Evolutionary conservation across 1,140 invertebrate genomes (phyloP), one percentile per base, ranked within the genome.

Genomic region (Drosophila erecta): DNA sequence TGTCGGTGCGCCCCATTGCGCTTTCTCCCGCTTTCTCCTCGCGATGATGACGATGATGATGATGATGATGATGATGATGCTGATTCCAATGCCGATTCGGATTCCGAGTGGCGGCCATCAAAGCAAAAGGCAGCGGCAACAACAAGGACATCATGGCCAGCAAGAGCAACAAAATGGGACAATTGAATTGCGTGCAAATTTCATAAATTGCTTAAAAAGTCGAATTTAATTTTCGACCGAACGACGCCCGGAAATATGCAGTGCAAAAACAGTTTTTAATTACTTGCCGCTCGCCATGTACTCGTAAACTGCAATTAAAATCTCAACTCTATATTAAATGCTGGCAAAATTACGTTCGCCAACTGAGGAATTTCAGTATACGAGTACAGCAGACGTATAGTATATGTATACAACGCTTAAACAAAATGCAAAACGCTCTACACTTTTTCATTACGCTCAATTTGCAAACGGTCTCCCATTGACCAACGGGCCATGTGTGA

Each of bases 161-260:
- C 50, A 41, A 65, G 24, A 55, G 61, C 64, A 73, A 59, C 72
- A 76, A 76, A 76, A 78, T 66, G 64, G 24, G 35, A 70, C 51
- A 85, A 86, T 86, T 86, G 81, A 86, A 86, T 86, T 75, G 81
- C 50, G 74, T 86, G 81, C 74, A 81, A 87, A 86, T 86, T 87
- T 86, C 64, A 81, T 87, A 85, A 85, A 86, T 81, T 86, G 81
- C 64, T 85, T 51, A 55, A 78, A 85, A 86, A 86, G 69, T 86
- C 69, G 64, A 81, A 74, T 78, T 85, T 80, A 70, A 81, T 86
- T 85, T 78, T 65, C 60, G 44, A 50, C 44, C 35, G 40, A 49
- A 70, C 65, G 57, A 14, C 49, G 41, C n/a, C 30, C 62, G 74
- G 61, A 78, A 58, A 53, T 58, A 58, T 33, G 53, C 56, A 50